Evolutionary conservation across 2,797 vertebrate genomes (phyloP), one percentile per base, ranked within the genome.

Genomic region (Lacerta agilis): DNA sequence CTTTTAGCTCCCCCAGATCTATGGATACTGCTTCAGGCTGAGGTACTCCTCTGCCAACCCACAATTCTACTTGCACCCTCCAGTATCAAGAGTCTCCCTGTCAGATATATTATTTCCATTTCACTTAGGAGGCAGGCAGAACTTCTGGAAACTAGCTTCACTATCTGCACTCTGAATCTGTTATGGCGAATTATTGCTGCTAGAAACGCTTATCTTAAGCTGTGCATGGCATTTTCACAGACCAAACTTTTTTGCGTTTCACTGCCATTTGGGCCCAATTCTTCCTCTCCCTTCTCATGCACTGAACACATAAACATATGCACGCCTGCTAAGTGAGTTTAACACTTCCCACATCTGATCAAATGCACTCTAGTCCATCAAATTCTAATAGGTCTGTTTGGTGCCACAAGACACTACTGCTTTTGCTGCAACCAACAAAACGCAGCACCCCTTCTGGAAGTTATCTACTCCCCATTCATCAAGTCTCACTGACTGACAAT

Each of bases 381-480:
- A 41, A 61, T 41, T 5, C 3, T 72, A 20, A 72, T 72, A 61
- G 55, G 72, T 38, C 66, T 79, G 55, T 20, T 41, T 27, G 8
- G 15, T 72, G 45, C n/a, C 23, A 55, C 64, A 79, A 79, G 45
- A 79, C n/a, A 72, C 38, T 71, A 66, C 23, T 71, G 66, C 25
- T 79, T 78, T 41, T 64, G 38, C 79, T 81, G 71, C 69, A 73
- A 23, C 67, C 79, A 23, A 38, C 18, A 72, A 73, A 73, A 81
- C n/a, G 15, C 25, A 64, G 18, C 1, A 61, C 27, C 43, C 29
- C 27, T 85, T 36, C 69, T 61, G 20, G 25, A 43, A 25, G 38
- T 73, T 81, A 78, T 78, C 38, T 66, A 58, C 41, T n/a, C n/a
- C 25, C 38, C 71, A 72, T 85, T 75, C 67, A 80, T 85, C 61